Percentiles rank a stretch among this genome's conserved stretches.
These are phyloP conservation scores for Subacronicta megacephala DNA, from an alignment of 2,888 invertebrate species.

Conservation along the genomic window DNA sequence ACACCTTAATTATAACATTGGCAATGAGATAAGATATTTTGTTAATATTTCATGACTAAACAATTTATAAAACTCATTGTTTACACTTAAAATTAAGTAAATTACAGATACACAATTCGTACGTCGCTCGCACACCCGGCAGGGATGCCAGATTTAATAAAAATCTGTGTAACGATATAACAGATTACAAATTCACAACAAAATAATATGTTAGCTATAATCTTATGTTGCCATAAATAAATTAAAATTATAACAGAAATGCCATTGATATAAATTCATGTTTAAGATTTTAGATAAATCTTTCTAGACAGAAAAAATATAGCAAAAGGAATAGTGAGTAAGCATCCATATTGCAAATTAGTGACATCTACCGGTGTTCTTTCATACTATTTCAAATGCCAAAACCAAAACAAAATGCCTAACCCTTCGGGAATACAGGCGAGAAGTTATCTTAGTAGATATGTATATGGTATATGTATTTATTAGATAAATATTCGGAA, in stretches of 20 bases:
- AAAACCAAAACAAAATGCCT: too few relatives aligned
- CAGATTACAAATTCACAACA: constrained; percentile 51
- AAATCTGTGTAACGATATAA: constrained; percentile 12
- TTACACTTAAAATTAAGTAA: constrained; percentile 84
- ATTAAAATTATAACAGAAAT: not conserved
- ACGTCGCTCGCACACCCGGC: constrained; percentile 86
- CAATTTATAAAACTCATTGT: constrained; percentile 84
- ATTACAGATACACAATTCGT: constrained; percentile 84
- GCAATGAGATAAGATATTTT: constrained; percentile 67
- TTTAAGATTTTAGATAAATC: too few relatives aligned
- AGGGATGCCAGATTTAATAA: constrained; percentile 79
- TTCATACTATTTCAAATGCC: not conserved
- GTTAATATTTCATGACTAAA: constrained; percentile 69
- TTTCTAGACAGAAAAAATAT: too few relatives aligned
- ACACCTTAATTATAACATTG: constrained; percentile 77
- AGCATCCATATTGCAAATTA: not conserved
- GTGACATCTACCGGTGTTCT: not conserved
- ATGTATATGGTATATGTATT: too few relatives aligned
- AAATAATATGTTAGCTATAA: not conserved
- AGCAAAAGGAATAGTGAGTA: too few relatives aligned
- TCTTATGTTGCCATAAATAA: not conserved
- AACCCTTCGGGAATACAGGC: too few relatives aligned
- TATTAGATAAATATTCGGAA: too few relatives aligned
- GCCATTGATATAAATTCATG: too few relatives aligned
- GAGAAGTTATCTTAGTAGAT: too few relatives aligned